phyloP scores from a whole-genome alignment of 1,140 invertebrate species.

The Aphelenchoides fujianensis region DNA sequence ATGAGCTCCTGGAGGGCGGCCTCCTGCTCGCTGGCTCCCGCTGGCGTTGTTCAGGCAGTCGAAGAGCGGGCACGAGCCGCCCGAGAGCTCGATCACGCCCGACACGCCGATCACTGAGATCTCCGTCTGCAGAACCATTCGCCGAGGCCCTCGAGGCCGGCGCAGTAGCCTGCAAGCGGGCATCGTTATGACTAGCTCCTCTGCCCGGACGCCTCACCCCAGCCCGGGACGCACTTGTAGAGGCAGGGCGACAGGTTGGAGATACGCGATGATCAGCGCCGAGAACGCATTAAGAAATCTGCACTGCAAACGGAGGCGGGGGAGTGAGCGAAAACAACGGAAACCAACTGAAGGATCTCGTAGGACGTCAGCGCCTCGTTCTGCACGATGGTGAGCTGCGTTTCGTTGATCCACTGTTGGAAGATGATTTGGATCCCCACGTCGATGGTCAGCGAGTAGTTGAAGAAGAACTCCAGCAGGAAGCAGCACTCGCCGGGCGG shows the following conservation, averaged over 20 bases:
- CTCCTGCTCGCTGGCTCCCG: neutral
- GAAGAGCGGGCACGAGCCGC: neutral
- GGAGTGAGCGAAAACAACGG: too few relatives aligned
- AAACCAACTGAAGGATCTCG: conserved; percentile 1
- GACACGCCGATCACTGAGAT: neutral
- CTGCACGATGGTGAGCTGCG: neutral
- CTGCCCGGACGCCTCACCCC: too few relatives aligned
- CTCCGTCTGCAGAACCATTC: neutral
- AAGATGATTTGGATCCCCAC: neutral
- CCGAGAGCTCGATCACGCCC: neutral
- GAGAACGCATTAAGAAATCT: conserved; percentile 1
- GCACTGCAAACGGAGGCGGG: too few relatives aligned
- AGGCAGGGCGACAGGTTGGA: neutral
- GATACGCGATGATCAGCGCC: neutral
- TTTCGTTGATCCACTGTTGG: conserved; percentile 12
- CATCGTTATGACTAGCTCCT: too few relatives aligned
- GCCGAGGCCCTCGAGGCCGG: neutral
- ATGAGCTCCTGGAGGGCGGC: neutral
- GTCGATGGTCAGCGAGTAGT: neutral
- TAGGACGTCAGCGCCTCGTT: neutral
- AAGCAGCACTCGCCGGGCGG: neutral
- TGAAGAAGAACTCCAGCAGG: conserved; percentile 3
- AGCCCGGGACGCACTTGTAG: neutral
- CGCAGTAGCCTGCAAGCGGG: too few relatives aligned
- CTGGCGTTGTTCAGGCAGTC: neutral